Evolutionary conservation across 1,140 invertebrate genomes (phyloP).

Genomic region (Pectinophora gossypiella): DNA sequence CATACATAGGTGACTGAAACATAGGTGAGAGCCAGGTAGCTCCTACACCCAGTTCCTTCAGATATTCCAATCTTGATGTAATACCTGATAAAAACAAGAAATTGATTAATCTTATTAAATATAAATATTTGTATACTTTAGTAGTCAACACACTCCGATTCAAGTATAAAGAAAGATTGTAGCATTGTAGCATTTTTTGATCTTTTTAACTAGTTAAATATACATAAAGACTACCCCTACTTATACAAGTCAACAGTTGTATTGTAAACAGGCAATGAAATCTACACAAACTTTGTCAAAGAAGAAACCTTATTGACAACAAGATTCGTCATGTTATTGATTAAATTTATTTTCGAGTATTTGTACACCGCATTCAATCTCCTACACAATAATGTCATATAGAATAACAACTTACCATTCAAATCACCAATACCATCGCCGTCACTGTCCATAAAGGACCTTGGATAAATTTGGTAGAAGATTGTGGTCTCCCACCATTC

Average conservation of each 20-base stretch:
- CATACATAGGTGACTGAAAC: slow-evolving; percentile 80
- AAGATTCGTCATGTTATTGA: not conserved
- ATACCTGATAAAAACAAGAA: slow-evolving; percentile 73
- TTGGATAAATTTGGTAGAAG: slow-evolving; percentile 87
- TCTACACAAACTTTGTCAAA: too few relatives aligned
- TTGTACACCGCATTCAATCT: not conserved
- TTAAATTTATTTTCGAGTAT: not conserved
- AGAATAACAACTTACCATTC: slow-evolving; percentile 34
- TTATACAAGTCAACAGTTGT: not conserved
- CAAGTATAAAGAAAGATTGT: too few relatives aligned
- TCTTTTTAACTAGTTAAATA: too few relatives aligned
- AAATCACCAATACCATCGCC: slow-evolving; percentile 74
- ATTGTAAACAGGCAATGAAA: too few relatives aligned
- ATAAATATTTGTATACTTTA: too few relatives aligned
- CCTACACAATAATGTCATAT: not conserved
- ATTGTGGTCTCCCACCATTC: slow-evolving; percentile 86
- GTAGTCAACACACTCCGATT: too few relatives aligned
- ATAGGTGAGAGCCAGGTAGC: slow-evolving; percentile 84
- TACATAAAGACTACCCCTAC: not conserved
- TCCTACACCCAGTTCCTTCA: slow-evolving; percentile 75
- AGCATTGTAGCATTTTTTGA: too few relatives aligned
- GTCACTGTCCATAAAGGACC: slow-evolving; percentile 85
- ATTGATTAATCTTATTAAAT: too few relatives aligned
- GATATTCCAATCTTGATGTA: slow-evolving; percentile 65
- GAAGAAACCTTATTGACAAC: too few relatives aligned